A percentile compares a stretch with the other conserved stretches of the same genome.
Conservation (phyloP, 1,140 invertebrate genomes). For the Drosophila sp. region DNA sequence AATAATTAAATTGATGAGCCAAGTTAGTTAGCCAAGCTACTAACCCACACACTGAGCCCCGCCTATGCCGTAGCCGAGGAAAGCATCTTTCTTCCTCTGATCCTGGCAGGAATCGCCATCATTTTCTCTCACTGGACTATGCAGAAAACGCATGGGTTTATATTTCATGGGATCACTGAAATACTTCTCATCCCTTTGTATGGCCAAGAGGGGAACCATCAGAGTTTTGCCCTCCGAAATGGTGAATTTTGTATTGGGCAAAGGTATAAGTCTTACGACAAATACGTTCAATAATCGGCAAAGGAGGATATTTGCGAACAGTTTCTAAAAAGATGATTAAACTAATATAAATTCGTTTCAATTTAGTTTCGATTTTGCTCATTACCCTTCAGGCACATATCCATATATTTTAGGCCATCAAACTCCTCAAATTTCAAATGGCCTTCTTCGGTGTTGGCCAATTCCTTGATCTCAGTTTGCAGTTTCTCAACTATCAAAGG, state of each 20-base stretch:
- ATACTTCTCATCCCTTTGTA: slow-evolving; percentile 85
- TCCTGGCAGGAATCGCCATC: slow-evolving; percentile 9
- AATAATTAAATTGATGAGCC: background rate
- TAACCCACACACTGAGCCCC: slow-evolving; percentile 67
- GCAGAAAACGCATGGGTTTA: slow-evolving; percentile 85
- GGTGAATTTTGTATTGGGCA: slow-evolving; percentile 63
- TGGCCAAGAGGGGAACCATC: slow-evolving; percentile 71
- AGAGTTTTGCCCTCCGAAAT: slow-evolving; percentile 76
- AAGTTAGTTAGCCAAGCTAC: slow-evolving; percentile 29
- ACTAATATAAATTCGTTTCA: background rate
- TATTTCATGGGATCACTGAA: slow-evolving; percentile 85
- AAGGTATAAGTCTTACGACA: slow-evolving; percentile 68
- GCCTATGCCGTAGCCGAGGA: slow-evolving; percentile 64
- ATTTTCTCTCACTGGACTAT: slow-evolving; percentile 27
- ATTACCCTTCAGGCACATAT: slow-evolving; percentile 72
- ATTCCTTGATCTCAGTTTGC: slow-evolving; percentile 54
- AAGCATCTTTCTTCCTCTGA: slow-evolving; percentile 30
- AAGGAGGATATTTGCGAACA: slow-evolving; percentile 83
- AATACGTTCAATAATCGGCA: slow-evolving; percentile 69
- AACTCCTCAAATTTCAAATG: slow-evolving; percentile 57
- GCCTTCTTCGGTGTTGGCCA: slow-evolving; percentile 21
- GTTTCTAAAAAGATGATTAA: slow-evolving; percentile 74
- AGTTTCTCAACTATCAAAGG: slow-evolving; percentile 66
- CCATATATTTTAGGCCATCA: slow-evolving; percentile 62
- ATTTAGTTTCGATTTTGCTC: background rate